Conservation (phyloP, 37 sponge, comb jelly and placozoan genomes). For the Aphrocallistes beatrix region DNA sequence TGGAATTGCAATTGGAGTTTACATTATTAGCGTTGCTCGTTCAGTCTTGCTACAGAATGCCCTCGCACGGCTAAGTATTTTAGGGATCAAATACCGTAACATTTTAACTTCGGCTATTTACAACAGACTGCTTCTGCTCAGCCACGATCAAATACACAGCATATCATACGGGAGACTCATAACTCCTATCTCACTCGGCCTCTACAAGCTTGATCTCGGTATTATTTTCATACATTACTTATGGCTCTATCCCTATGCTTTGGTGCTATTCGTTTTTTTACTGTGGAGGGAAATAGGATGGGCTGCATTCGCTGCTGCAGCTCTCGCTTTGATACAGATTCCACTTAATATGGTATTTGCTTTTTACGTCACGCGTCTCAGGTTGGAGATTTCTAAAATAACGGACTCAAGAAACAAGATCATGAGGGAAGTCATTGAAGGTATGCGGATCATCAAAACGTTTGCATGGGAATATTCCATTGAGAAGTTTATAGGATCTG, state of each 20-base stretch:
- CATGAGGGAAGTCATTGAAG: neutral
- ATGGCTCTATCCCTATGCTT: neutral
- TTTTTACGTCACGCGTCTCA: neutral
- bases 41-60: neutral
- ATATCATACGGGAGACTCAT: neutral
- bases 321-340: neutral
- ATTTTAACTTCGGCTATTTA: neutral
- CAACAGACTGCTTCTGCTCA: neutral
- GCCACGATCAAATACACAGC: neutral
- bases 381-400: neutral
- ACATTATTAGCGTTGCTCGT: neutral
- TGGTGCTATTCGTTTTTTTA: neutral
- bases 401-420: neutral
- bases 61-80: neutral
- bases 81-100: neutral
- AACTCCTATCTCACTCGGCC: neutral
- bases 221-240: neutral
- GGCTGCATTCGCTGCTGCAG: neutral
- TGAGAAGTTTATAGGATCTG: neutral
- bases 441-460: neutral
- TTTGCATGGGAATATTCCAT: neutral
- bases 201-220: neutral
- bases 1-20: neutral
- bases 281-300: neutral
- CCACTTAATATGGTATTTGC: neutral